phyloP scores from a whole-genome alignment of 1,140 invertebrate species.

The Trypoxylus dichotomus region DNA sequence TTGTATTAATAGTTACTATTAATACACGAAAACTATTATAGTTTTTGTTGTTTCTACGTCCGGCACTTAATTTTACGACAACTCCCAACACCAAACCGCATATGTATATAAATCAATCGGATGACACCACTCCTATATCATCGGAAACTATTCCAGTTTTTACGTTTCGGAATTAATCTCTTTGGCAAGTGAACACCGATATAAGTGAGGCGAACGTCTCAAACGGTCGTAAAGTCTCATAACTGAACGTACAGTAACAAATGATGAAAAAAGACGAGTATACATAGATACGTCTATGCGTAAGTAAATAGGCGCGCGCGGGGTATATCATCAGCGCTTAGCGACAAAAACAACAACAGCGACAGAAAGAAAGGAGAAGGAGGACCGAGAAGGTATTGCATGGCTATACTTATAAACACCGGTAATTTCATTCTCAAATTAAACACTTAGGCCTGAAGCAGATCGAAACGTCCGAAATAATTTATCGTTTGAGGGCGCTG shows the following conservation, averaged over 20 bases:
- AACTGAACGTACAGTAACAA: not conserved
- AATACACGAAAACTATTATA: too few relatives aligned
- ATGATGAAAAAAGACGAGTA: not conserved
- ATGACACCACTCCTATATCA: not conserved
- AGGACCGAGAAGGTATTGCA: not conserved
- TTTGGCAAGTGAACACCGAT: conserved; percentile 1
- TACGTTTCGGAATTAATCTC: conserved; percentile 2
- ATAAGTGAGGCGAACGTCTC: not conserved
- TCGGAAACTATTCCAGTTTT: conserved; percentile 2
- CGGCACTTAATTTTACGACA: not conserved
- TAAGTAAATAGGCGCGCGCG: not conserved
- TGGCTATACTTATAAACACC: not conserved
- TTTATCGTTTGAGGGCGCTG: not conserved
- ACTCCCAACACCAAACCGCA: not conserved
- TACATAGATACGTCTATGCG: not conserved
- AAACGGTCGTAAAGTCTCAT: not conserved
- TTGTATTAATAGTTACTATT: too few relatives aligned
- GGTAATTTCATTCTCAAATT: conserved; percentile 3
- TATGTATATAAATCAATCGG: not conserved
- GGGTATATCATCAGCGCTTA: not conserved
- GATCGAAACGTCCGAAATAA: conserved; percentile 2
- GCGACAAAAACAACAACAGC: too few relatives aligned
- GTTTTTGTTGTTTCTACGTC: not conserved
- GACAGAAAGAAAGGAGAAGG: too few relatives aligned
- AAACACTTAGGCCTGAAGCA: conserved; percentile 2